These are phyloP conservation scores for Sinonovacula constricta DNA, from an alignment of 1,140 invertebrate species.

Conservation along the genomic window DNA sequence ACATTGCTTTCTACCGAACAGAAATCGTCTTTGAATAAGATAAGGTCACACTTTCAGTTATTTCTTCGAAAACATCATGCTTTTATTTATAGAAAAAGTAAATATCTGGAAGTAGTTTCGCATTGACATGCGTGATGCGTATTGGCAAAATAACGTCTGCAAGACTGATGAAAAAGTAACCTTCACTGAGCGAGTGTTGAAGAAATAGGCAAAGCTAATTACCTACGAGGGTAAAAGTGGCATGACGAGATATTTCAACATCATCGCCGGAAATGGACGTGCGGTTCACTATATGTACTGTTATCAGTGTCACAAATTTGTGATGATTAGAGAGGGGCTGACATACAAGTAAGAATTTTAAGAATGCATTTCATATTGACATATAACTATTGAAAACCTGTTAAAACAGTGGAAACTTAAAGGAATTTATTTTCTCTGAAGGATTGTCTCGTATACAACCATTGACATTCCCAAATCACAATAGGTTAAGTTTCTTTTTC, in stretches of 20 bases:
- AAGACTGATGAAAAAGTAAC: slow-evolving; percentile 1
- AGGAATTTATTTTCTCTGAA: too few relatives aligned
- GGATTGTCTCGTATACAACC: neutral
- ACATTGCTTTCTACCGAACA: slow-evolving; percentile 4
- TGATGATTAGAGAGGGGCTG: slow-evolving; percentile 16
- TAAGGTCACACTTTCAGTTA: neutral
- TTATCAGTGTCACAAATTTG: slow-evolving; percentile 12
- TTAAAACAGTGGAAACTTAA: neutral
- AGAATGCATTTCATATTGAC: neutral
- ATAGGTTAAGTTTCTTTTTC: neutral
- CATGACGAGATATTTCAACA: slow-evolving; percentile 11
- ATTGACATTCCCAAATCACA: neutral
- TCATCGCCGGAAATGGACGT: slow-evolving; percentile 1
- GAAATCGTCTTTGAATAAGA: neutral
- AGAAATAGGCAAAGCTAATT: neutral
- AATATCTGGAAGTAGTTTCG: too few relatives aligned
- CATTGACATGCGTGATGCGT: neutral
- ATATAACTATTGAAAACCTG: neutral
- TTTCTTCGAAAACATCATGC: neutral
- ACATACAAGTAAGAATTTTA: slow-evolving; percentile 17
- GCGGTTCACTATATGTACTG: neutral
- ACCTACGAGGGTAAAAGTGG: slow-evolving; percentile 6
- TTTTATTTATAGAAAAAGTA: neutral
- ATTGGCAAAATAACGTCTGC: neutral
- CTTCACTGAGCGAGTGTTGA: neutral